Conservation (phyloP, 1,140 invertebrate species). For the Aradophagus sp. region DNA sequence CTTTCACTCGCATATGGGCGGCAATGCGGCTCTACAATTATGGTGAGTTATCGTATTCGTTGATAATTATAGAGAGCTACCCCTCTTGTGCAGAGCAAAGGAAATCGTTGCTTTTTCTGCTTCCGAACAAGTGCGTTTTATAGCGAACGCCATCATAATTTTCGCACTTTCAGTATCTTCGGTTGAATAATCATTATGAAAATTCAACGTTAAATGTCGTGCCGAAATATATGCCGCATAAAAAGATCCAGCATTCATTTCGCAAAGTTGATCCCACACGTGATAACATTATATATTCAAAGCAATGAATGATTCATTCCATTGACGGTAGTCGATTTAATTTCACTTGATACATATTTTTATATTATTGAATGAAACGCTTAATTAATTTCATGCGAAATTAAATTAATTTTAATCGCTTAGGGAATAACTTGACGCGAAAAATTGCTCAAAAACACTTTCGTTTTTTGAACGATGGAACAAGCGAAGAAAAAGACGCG, state of each 20-base stretch:
- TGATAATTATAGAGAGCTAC: slow-evolving; percentile 56
- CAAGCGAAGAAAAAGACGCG: background rate
- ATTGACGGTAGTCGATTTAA: too few relatives aligned
- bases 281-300: too few relatives aligned
- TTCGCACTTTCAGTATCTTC: slow-evolving; percentile 41
- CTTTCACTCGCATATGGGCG: slow-evolving; percentile 47
- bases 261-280: too few relatives aligned
- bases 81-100: slow-evolving; percentile 35
- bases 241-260: slow-evolving; percentile 2
- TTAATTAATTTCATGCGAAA: too few relatives aligned
- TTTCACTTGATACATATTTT: too few relatives aligned
- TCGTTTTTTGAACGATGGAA: too few relatives aligned
- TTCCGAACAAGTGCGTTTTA: slow-evolving; percentile 33
- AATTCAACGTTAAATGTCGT: slow-evolving; percentile 3
- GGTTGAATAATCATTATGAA: slow-evolving; percentile 13
- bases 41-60: slow-evolving; percentile 59
- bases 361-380: too few relatives aligned
- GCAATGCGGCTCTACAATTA: slow-evolving; percentile 53
- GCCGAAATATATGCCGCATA: background rate
- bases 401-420: too few relatives aligned
- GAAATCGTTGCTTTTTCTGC: slow-evolving; percentile 50
- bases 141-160: slow-evolving; percentile 35
- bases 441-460: too few relatives aligned
- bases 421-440: too few relatives aligned
- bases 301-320: too few relatives aligned